These are phyloP conservation scores for Blennius ocellaris DNA, from an alignment of 2,113 vertebrate species.

Conservation along the genomic window DNA sequence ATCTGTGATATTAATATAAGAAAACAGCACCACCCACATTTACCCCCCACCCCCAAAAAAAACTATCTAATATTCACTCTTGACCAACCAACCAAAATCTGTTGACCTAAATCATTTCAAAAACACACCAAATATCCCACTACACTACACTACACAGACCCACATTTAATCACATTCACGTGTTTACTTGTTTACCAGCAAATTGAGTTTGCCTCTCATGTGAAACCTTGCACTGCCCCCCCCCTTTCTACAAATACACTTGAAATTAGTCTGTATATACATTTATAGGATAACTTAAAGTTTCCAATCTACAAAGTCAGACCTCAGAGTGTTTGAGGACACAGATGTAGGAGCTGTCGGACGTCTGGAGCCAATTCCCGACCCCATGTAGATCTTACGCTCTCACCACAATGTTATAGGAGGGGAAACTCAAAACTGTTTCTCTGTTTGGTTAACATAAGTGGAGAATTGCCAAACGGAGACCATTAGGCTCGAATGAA, in stretches of 20 bases:
- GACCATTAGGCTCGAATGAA: slow-evolving; percentile 43
- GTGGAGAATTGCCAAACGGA: slow-evolving; percentile 54
- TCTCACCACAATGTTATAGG: slow-evolving; percentile 69
- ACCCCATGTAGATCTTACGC: slow-evolving; percentile 55
- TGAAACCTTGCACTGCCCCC: not conserved
- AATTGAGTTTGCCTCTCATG: slow-evolving; percentile 53
- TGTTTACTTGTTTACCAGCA: slow-evolving; percentile 50
- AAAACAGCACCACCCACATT: not conserved
- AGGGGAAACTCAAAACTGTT: slow-evolving; percentile 62
- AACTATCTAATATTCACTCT: slow-evolving; percentile 18
- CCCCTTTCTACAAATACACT: slow-evolving; percentile 41
- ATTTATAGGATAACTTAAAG: slow-evolving; percentile 77
- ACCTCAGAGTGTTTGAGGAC: slow-evolving; percentile 77
- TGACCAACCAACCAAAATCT: slow-evolving; percentile 18
- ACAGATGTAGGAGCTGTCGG: slow-evolving; percentile 68
- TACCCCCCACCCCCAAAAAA: slow-evolving; percentile 2
- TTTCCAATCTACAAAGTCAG: slow-evolving; percentile 76
- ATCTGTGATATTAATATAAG: slow-evolving; percentile 4
- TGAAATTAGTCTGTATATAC: slow-evolving; percentile 64
- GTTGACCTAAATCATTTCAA: slow-evolving; percentile 3
- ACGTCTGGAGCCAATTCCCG: slow-evolving; percentile 73
- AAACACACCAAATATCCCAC: not conserved
- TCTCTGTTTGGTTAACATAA: slow-evolving; percentile 63
- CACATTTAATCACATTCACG: slow-evolving; percentile 46
- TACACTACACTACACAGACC: not conserved